These are phyloP conservation scores for Phycodurus eques DNA, from an alignment of 2,113 vertebrate species.

Conservation along the genomic window DNA sequence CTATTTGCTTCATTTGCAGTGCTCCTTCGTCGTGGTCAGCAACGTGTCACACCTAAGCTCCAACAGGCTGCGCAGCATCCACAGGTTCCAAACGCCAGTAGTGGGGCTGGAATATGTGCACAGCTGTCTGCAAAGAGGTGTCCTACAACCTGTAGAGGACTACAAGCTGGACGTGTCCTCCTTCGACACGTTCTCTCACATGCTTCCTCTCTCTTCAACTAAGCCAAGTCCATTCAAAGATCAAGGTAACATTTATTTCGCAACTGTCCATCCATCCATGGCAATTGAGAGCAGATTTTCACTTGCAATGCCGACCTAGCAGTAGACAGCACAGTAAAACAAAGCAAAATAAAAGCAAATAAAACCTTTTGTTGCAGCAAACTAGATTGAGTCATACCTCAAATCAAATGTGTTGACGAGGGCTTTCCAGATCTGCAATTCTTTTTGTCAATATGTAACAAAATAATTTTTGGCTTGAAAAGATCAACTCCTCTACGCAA, in stretches of 20 bases:
- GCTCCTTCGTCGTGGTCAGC: conserved; percentile 75
- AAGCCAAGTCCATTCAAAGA: background rate
- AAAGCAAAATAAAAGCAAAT: background rate
- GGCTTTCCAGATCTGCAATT: too few species aligned
- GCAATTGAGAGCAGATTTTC: too few species aligned
- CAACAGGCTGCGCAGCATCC: conserved; percentile 63
- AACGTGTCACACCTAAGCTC: conserved; percentile 68
- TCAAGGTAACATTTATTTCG: conserved; percentile 26
- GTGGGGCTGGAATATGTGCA: conserved; percentile 74
- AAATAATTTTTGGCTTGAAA: background rate
- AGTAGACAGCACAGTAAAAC: too few species aligned
- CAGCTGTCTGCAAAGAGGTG: conserved; percentile 69
- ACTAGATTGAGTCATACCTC: background rate
- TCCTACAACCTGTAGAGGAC: conserved; percentile 62
- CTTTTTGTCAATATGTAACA: too few species aligned
- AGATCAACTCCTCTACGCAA: background rate
- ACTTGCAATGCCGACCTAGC: too few species aligned
- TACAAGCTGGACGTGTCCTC: conserved; percentile 41
- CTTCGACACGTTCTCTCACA: background rate
- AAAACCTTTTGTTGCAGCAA: background rate
- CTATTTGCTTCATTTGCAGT: conserved; percentile 60
- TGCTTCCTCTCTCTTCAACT: background rate
- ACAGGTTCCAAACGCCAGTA: conserved; percentile 70
- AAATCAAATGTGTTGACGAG: too few species aligned
- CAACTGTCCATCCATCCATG: too few species aligned